Conservation (phyloP, 2,113 vertebrate species). For the Phyllostomus discolor region DNA sequence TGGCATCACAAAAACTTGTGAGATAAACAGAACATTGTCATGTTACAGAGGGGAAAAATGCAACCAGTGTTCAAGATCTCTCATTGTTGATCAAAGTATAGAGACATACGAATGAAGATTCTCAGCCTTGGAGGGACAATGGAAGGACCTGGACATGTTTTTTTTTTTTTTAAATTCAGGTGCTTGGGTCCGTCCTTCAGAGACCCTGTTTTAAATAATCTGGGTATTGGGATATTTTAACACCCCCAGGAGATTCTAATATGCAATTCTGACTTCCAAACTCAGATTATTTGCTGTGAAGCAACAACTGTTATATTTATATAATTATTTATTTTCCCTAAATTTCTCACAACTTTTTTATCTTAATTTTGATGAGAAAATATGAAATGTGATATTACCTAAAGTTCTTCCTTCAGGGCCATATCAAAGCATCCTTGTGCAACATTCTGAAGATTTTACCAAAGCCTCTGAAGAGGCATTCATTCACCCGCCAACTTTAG, state of each 20-base stretch:
- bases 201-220: neutral
- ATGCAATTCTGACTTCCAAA: neutral
- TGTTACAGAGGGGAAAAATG: neutral
- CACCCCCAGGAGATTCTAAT: neutral
- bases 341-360: neutral
- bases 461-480: neutral
- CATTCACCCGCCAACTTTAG: neutral
- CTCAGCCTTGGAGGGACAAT: neutral
- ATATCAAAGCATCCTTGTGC: neutral
- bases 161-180: neutral
- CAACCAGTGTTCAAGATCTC: neutral
- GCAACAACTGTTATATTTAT: neutral
- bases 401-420: neutral
- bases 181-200: neutral
- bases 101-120: neutral
- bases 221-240: neutral
- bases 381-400: neutral
- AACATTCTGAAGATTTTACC: neutral
- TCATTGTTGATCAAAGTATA: neutral
- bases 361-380: neutral
- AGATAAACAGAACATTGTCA: neutral
- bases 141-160: neutral
- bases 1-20: neutral
- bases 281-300: neutral
- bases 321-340: neutral